Evolutionary conservation across 2,113 vertebrate genomes (phyloP).

Genomic region (Bothrops jararaca): DNA sequence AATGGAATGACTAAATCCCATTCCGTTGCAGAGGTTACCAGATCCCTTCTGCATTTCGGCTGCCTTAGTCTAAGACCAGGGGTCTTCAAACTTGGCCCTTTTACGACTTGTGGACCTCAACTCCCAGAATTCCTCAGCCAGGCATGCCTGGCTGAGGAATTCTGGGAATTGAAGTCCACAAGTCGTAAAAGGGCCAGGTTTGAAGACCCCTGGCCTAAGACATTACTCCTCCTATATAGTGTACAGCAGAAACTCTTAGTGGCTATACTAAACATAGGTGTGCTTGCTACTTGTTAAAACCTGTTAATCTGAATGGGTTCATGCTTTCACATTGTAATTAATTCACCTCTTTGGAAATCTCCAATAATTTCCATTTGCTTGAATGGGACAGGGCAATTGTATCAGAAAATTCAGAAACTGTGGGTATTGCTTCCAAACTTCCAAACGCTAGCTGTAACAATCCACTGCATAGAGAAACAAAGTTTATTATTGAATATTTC

Average conservation of each 20-base stretch:
- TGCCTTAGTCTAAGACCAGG: not conserved
- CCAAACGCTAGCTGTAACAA: not conserved
- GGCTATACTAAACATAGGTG: not conserved
- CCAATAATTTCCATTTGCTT: not conserved
- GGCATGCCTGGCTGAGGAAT: too few species aligned
- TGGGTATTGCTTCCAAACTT: not conserved
- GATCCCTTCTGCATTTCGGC: not conserved
- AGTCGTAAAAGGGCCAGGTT: too few species aligned
- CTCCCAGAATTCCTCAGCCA: too few species aligned
- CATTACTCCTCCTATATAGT: not conserved
- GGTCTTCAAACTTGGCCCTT: too few species aligned
- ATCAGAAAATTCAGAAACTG: not conserved
- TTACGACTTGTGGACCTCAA: too few species aligned
- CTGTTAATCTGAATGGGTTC: not conserved
- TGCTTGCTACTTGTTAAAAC: not conserved
- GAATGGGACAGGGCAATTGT: not conserved
- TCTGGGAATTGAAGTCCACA: too few species aligned
- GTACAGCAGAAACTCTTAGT: not conserved
- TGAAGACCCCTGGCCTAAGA: too few species aligned
- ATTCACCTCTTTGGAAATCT: not conserved
- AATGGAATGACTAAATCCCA: not conserved
- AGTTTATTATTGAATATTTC: not conserved
- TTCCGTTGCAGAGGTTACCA: not conserved
- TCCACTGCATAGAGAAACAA: not conserved
- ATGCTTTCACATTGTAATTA: not conserved